A percentile compares a stretch with the other conserved stretches of the same genome.
Evolutionary conservation across 2,888 invertebrate genomes (phyloP).

Genomic region (Chaitophorus viminalis): DNA sequence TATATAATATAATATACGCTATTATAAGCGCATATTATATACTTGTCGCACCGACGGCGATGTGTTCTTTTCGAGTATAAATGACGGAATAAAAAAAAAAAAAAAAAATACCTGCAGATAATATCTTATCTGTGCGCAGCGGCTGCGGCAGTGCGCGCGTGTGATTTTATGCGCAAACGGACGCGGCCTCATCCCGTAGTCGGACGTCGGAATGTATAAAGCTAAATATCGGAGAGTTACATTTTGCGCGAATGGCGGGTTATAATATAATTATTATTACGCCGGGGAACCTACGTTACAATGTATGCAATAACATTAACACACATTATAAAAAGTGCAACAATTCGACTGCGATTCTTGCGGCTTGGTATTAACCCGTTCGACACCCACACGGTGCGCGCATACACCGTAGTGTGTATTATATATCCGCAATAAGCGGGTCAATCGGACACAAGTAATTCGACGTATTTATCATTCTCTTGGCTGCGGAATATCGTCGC

Average conservation of each 20-base stretch:
- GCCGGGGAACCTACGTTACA: too few species aligned
- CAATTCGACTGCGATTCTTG: background rate
- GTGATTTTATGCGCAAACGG: background rate
- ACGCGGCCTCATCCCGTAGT: background rate
- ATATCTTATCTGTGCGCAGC: background rate
- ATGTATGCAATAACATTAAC: background rate
- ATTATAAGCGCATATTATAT: too few species aligned
- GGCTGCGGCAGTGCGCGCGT: background rate
- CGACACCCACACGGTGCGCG: background rate
- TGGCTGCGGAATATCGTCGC: background rate
- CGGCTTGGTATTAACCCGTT: constrained; percentile 1
- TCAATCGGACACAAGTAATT: constrained; percentile 22
- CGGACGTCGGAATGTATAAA: background rate
- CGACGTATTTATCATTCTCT: background rate
- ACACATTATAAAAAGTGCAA: background rate
- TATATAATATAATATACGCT: too few species aligned
- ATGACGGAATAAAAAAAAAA: background rate
- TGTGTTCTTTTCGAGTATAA: background rate
- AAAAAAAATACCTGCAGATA: background rate
- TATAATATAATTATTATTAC: too few species aligned
- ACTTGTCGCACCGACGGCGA: background rate
- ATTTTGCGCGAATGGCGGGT: too few species aligned
- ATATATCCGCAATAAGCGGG: constrained; percentile 16
- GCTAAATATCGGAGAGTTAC: too few species aligned
- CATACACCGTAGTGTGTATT: background rate